Evolutionary conservation across 2,113 vertebrate species (phyloP).

Genomic region (Porphyrio hochstetteri): DNA sequence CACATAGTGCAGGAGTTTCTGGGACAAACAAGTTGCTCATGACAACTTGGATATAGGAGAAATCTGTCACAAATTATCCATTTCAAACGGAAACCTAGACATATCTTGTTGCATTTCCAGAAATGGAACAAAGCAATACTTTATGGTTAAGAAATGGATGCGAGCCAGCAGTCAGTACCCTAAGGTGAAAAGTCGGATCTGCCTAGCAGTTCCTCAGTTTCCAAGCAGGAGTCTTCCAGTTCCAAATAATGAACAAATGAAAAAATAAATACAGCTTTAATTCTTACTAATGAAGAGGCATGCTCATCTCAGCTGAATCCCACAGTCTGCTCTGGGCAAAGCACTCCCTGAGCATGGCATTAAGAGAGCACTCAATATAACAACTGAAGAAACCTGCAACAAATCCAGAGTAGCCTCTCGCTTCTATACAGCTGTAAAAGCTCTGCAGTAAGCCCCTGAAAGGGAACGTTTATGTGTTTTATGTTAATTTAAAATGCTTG

Average conservation of each 20-base stretch:
- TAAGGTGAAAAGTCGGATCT: slow-evolving; percentile 66
- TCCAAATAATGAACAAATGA: slow-evolving; percentile 43
- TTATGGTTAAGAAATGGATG: slow-evolving; percentile 56
- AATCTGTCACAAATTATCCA: slow-evolving; percentile 66
- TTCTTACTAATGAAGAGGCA: not conserved
- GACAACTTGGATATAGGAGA: slow-evolving; percentile 47
- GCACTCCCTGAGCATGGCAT: not conserved
- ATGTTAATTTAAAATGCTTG: slow-evolving; percentile 62
- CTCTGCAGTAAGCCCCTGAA: slow-evolving; percentile 59
- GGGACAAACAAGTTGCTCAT: slow-evolving; percentile 62
- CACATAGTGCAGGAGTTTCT: slow-evolving; percentile 34
- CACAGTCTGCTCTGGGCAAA: not conserved
- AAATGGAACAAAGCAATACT: slow-evolving; percentile 68
- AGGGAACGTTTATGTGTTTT: slow-evolving; percentile 53
- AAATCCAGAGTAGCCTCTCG: slow-evolving; percentile 36
- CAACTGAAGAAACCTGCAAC: slow-evolving; percentile 40
- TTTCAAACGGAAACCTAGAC: slow-evolving; percentile 65
- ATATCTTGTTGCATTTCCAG: slow-evolving; percentile 66
- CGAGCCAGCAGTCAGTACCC: slow-evolving; percentile 65
- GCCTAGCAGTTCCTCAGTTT: slow-evolving; percentile 55
- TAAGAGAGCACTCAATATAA: not conserved
- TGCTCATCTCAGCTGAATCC: not conserved
- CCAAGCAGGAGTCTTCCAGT: slow-evolving; percentile 37
- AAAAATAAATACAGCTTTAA: not conserved
- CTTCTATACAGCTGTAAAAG: slow-evolving; percentile 60